Percentiles rank a stretch among this genome's conserved stretches.
phyloP scores from a whole-genome alignment of 1,140 invertebrate genomes.

The Araneus ventricosus region DNA sequence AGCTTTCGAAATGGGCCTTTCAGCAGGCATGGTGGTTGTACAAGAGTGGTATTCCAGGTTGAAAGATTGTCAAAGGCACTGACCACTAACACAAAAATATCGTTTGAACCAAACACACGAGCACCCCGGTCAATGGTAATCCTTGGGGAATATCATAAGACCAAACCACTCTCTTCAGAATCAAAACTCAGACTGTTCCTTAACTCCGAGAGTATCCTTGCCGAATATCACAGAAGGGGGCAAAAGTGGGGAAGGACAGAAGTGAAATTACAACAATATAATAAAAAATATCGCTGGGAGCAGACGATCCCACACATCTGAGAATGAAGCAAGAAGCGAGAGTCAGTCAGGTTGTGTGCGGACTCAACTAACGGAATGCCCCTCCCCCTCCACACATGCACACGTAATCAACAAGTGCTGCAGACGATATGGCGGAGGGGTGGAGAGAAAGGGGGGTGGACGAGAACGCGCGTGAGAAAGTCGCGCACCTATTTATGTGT shows the following conservation, averaged over 20 bases:
- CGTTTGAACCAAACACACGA: not conserved
- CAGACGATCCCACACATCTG: constrained; percentile 30
- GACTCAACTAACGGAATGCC: constrained; percentile 72
- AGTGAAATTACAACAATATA: constrained; percentile 10
- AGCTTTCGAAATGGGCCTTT: constrained; percentile 67
- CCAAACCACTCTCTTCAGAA: constrained; percentile 22
- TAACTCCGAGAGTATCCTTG: constrained; percentile 12
- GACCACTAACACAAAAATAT: constrained; percentile 16
- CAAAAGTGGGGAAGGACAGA: constrained; percentile 2
- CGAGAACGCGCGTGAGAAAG: constrained; percentile 71
- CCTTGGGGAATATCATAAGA: not conserved
- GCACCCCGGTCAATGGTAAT: not conserved
- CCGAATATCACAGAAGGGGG: constrained; percentile 25
- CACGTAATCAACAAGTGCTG: constrained; percentile 56
- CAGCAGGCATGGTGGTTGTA: constrained; percentile 70
- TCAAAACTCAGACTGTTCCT: constrained; percentile 20
- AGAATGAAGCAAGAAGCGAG: not conserved
- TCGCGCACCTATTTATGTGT: constrained; percentile 71
- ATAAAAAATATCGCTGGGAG: not conserved
- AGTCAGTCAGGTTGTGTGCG: constrained; percentile 34
- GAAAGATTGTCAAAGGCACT: not conserved
- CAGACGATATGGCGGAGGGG: constrained; percentile 20
- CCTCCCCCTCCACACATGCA: constrained; percentile 34
- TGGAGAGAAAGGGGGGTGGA: not conserved
- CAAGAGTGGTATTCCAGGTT: constrained; percentile 72